Evolutionary conservation across 2,113 vertebrate genomes (phyloP).

Genomic region (Rhinolophus sinicus): DNA sequence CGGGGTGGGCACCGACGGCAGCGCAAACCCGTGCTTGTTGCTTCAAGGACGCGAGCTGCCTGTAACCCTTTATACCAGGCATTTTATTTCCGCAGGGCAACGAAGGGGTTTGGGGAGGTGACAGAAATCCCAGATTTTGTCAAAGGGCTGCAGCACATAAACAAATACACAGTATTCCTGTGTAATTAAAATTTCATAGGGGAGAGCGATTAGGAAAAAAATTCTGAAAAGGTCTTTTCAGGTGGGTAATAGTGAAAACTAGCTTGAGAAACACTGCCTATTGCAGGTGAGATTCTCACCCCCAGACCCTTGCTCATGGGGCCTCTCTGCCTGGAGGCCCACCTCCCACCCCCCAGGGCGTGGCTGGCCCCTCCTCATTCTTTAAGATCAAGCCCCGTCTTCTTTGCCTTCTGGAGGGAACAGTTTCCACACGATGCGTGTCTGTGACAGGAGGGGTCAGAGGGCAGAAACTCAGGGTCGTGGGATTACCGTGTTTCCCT

Average conservation of each 20-base stretch:
- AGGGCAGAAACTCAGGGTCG: neutral
- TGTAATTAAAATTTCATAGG: neutral
- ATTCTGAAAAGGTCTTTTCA: neutral
- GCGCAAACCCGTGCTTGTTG: neutral
- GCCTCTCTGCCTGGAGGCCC: neutral
- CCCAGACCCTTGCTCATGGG: neutral
- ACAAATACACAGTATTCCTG: accelerated
- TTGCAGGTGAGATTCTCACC: accelerated
- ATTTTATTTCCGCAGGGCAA: neutral
- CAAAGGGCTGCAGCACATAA: neutral
- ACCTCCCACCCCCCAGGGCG: accelerated
- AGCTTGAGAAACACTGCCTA: neutral
- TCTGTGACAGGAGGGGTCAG: neutral
- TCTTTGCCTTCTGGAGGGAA: neutral
- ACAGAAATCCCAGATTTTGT: accelerated
- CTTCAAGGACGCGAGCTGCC: neutral
- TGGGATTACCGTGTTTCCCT: neutral
- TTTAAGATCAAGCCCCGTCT: neutral
- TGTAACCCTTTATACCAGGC: accelerated
- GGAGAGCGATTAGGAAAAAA: neutral
- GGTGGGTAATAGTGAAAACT: accelerated
- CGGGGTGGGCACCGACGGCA: neutral
- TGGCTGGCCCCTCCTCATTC: neutral
- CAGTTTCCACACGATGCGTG: neutral
- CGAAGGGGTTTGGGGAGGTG: neutral